Conservation (phyloP, 2,797 vertebrate genomes). For the Acrocephalus scirpaceus region DNA sequence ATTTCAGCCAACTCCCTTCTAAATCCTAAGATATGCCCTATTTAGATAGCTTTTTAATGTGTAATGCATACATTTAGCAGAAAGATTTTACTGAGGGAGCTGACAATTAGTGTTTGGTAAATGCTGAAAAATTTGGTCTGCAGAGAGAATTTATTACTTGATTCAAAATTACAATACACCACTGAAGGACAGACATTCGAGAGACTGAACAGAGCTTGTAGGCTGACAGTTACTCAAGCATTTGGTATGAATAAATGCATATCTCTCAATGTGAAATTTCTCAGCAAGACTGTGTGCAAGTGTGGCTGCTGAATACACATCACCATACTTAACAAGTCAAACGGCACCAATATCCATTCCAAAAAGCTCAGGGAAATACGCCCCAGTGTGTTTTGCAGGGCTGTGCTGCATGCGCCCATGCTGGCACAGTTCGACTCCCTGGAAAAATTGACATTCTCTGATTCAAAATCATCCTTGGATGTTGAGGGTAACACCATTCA, state of each 20-base stretch:
- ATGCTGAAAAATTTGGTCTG: slow-evolving; percentile 3
- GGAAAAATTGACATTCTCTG: not conserved
- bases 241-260: slow-evolving; percentile 21
- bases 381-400: not conserved
- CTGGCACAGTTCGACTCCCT: fast-evolving
- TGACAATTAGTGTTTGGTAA: not conserved
- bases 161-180: not conserved
- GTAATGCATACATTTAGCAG: slow-evolving; percentile 7
- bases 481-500: not conserved
- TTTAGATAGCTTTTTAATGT: slow-evolving; percentile 24
- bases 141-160: not conserved
- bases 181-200: not conserved
- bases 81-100: slow-evolving; percentile 29
- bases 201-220: not conserved
- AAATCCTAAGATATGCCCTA: slow-evolving; percentile 57
- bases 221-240: not conserved
- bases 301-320: not conserved
- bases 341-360: fast-evolving
- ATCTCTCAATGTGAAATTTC: not conserved
- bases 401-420: not conserved
- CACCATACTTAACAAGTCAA: not conserved
- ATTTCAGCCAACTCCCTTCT: slow-evolving; percentile 52
- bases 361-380: not conserved
- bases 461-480: not conserved
- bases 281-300: not conserved